Percentiles rank a stretch among this genome's conserved stretches.
Evolutionary conservation across 1,140 invertebrate genomes (phyloP).

Genomic region (Diorhabda elongata): DNA sequence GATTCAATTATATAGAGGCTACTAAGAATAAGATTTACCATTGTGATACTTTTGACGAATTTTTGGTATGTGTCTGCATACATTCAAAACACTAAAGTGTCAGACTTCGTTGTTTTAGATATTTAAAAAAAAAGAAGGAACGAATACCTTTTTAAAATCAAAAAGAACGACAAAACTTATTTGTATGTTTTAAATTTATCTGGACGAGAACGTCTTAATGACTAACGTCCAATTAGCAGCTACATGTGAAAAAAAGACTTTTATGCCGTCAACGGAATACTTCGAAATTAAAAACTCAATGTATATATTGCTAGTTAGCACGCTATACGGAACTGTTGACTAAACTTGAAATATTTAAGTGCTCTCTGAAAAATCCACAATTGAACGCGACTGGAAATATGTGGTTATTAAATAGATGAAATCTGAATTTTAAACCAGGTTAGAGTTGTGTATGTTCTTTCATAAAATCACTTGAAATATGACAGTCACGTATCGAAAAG

Average conservation of each 20-base stretch:
- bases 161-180: not conserved
- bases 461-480: not conserved
- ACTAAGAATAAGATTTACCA: too few relatives aligned
- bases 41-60: too few relatives aligned
- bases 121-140: not conserved
- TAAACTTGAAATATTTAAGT: not conserved
- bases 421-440: too few relatives aligned
- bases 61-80: too few relatives aligned
- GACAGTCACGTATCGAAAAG: not conserved
- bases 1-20: too few relatives aligned
- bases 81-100: too few relatives aligned
- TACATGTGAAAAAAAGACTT: not conserved
- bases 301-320: conserved; percentile 12
- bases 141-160: not conserved
- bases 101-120: too few relatives aligned
- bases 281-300: conserved; percentile 4
- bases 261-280: not conserved
- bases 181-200: not conserved
- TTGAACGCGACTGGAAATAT: not conserved
- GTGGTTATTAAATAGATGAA: not conserved
- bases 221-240: not conserved
- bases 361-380: conserved; percentile 2
- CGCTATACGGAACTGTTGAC: conserved; percentile 16
- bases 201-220: conserved; percentile 1
- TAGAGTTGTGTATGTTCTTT: too few relatives aligned